These are phyloP conservation scores for Rhyacichthys aspro DNA, from an alignment of 2,797 vertebrate genomes.

Conservation along the genomic window DNA sequence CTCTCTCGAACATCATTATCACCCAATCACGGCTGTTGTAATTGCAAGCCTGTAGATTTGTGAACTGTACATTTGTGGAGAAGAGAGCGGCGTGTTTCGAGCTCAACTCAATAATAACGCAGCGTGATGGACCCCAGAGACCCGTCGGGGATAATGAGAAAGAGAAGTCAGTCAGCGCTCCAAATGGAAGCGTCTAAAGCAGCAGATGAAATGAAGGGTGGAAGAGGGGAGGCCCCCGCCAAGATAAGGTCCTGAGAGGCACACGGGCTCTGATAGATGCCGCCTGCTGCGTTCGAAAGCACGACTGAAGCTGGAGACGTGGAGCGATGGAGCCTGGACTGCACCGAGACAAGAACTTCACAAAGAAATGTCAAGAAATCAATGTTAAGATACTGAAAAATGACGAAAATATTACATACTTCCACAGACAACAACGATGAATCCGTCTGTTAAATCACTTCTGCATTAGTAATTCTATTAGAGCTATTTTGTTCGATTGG, in stretches of 20 bases:
- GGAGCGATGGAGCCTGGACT: constrained; percentile 9
- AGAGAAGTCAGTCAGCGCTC: constrained; percentile 35
- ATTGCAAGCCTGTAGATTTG: constrained; percentile 16
- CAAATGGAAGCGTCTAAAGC: constrained; percentile 37
- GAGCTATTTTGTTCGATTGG: constrained; percentile 31
- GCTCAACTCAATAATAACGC: constrained; percentile 40
- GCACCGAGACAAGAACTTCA: constrained; percentile 10
- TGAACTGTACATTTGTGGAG: constrained; percentile 3
- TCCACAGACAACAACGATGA: constrained; percentile 22
- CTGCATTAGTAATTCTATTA: constrained; percentile 41
- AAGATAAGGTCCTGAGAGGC: constrained; percentile 20
- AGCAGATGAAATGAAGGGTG: constrained; percentile 39
- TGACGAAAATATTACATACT: constrained; percentile 16
- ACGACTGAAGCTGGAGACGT: constrained; percentile 8
- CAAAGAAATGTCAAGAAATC: constrained; percentile 22
- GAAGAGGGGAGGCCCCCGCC: constrained; percentile 36
- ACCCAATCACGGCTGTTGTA: constrained; percentile 2
- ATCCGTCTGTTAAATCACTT: constrained; percentile 15
- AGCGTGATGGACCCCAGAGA: constrained; percentile 39
- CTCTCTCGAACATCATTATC: not conserved
- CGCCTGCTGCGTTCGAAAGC: constrained; percentile 16
- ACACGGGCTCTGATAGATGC: constrained; percentile 29
- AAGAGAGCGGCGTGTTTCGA: constrained; percentile 1
- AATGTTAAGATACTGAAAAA: constrained; percentile 9
- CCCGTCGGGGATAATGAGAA: constrained; percentile 39